Evolutionary conservation across 2,888 invertebrate genomes (phyloP).

Genomic region (Tetanocera ferruginea): DNA sequence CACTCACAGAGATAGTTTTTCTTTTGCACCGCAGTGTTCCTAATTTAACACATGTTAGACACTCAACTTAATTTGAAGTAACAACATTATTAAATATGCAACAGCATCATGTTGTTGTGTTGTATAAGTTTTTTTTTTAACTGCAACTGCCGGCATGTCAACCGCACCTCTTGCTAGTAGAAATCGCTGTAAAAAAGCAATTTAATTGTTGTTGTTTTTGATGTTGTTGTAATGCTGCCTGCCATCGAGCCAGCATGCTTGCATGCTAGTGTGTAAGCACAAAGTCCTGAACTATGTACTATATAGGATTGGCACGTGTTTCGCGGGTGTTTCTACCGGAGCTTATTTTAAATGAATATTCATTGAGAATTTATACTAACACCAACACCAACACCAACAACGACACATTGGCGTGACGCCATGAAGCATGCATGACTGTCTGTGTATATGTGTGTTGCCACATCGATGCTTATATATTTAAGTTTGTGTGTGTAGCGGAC

Average conservation of each 20-base stretch:
- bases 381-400: not conserved
- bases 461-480: too few relatives aligned
- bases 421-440: too few relatives aligned
- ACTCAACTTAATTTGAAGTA: conserved; percentile 23
- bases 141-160: not conserved
- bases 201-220: not conserved
- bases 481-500: too few relatives aligned
- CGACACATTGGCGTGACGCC: not conserved
- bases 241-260: not conserved
- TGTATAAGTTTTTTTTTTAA: not conserved
- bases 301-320: not conserved
- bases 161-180: not conserved
- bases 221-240: not conserved
- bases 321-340: not conserved
- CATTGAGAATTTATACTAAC: conserved; percentile 23
- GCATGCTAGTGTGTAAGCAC: not conserved
- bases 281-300: not conserved
- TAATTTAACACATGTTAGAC: conserved; percentile 39
- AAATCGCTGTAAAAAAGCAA: not conserved
- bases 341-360: conserved; percentile 36
- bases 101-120: conserved; percentile 8
- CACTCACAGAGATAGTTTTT: not conserved
- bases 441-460: too few relatives aligned
- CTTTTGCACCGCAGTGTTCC: conserved; percentile 24
- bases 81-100: conserved; percentile 37